Evolutionary conservation across 2,888 invertebrate genomes (phyloP), one percentile per base, ranked within the genome.

Genomic region (Elegia similella): DNA sequence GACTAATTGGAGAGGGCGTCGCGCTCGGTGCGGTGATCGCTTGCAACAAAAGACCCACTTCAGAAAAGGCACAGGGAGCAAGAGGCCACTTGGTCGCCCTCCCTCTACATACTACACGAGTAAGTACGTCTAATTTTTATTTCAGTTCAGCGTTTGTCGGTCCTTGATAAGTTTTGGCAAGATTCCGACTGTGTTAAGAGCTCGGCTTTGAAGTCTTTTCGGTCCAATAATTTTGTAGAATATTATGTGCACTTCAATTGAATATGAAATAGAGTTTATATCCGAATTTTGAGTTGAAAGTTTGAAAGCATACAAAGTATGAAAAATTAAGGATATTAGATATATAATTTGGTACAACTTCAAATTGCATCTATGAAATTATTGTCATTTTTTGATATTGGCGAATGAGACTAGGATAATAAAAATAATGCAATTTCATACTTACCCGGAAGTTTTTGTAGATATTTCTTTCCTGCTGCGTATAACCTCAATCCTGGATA

Each of bases 401-500:
- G n/a, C n/a, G n/a, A n/a, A n/a, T n/a, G 23, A 23, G 2, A 23
- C 23, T 23, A 23, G n/a, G n/a, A n/a, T n/a, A n/a, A n/a, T n/a
- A n/a, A n/a, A 23, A 23, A 23, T 23, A 5, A 23, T 23, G 23
- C 5, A 3, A 5, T 23, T 23, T 23, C 23, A 15, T 57, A 50
- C 53, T 66, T 71, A 87, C 88, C 81, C 70, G 77, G 54, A 59
- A 73, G 67, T 59, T 72, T 76, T 57, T 65, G 70, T 1, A 84
- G 56, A 1, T 75, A 43, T 57, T 70, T 76, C 34, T 76, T 76
- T 16, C 78, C 69, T 8, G 66, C 67, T 34, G 70, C 77, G 59
- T 84, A 89, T 15, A 81, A 55, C 34, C 66, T 63, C 2, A 91
- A 64, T 3, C 78, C 68, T 0, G 88, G 88, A 58, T 86, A 86